Evolutionary conservation across 2,888 invertebrate genomes (phyloP).

Genomic region (Sinodicranocentrus sp.): DNA sequence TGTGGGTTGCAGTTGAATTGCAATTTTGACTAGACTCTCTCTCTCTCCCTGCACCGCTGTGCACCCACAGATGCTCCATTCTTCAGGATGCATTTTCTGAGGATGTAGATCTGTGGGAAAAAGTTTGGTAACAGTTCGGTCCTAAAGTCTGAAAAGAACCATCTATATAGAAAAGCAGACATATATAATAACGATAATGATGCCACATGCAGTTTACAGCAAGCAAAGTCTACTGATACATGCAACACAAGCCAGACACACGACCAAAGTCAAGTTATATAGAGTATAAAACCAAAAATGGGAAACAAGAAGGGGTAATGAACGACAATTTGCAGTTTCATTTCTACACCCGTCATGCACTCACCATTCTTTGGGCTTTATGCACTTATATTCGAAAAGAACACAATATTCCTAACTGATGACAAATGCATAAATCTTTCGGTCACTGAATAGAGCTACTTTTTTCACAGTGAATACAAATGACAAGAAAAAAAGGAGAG

Average conservation of each 20-base stretch:
- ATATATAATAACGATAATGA: conserved; percentile 4
- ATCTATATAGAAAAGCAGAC: conserved; percentile 6
- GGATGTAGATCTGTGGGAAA: conserved; percentile 40
- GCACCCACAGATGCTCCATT: neutral
- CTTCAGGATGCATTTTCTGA: neutral
- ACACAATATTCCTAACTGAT: conserved; percentile 53
- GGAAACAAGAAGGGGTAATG: conserved; percentile 58
- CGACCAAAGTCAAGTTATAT: conserved; percentile 47
- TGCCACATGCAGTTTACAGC: conserved; percentile 18
- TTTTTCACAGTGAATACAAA: conserved; percentile 39
- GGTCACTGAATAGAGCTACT: conserved; percentile 45
- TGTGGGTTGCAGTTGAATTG: conserved; percentile 38
- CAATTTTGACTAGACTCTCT: conserved; percentile 21
- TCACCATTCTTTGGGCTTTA: no score
- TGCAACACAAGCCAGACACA: conserved; percentile 60
- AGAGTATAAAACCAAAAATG: conserved; percentile 3
- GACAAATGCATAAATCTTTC: conserved; percentile 65
- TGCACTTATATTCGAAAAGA: conserved; percentile 31
- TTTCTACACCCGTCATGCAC: conserved; percentile 9
- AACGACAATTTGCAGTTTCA: conserved; percentile 66
- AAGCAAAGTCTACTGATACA: conserved; percentile 23
- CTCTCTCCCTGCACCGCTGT: no score
- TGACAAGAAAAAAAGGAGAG: conserved; percentile 51
- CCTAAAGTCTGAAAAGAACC: conserved; percentile 50
- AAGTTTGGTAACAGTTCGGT: conserved; percentile 21